These are phyloP conservation scores for Zoanthus gigantus DNA, from an alignment of 92 coral and sea anemone genomes.

Conservation along the genomic window DNA sequence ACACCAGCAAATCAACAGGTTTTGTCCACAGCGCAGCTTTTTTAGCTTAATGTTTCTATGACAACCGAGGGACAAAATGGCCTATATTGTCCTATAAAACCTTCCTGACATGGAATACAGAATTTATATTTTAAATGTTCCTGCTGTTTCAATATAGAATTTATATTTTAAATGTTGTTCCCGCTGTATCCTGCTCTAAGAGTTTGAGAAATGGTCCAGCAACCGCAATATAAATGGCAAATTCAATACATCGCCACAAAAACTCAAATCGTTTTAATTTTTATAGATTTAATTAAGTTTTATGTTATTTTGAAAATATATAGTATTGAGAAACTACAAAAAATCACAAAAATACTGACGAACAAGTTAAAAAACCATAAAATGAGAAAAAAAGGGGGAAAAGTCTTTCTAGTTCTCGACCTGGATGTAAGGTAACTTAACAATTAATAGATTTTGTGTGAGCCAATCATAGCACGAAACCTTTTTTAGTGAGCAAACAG, in stretches of 20 bases:
- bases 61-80: not conserved
- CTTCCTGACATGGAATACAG: not conserved
- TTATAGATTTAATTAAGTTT: too few species aligned
- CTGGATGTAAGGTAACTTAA: too few species aligned
- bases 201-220: not conserved
- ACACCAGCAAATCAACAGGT: slow-evolving; percentile 19
- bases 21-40: not conserved
- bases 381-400: too few species aligned
- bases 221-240: not conserved
- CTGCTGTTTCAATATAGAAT: not conserved
- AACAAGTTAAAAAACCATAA: too few species aligned
- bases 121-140: not conserved
- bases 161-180: not conserved
- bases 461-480: too few species aligned
- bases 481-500: too few species aligned
- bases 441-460: too few species aligned
- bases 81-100: not conserved
- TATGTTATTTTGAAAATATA: too few species aligned
- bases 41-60: not conserved
- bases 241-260: not conserved
- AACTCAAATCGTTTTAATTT: not conserved
- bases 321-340: too few species aligned
- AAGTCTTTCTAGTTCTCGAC: too few species aligned
- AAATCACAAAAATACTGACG: too few species aligned
- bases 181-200: too few species aligned